Conservation (phyloP, 2,113 vertebrate species). For the Acrocephalus arundinaceus region DNA sequence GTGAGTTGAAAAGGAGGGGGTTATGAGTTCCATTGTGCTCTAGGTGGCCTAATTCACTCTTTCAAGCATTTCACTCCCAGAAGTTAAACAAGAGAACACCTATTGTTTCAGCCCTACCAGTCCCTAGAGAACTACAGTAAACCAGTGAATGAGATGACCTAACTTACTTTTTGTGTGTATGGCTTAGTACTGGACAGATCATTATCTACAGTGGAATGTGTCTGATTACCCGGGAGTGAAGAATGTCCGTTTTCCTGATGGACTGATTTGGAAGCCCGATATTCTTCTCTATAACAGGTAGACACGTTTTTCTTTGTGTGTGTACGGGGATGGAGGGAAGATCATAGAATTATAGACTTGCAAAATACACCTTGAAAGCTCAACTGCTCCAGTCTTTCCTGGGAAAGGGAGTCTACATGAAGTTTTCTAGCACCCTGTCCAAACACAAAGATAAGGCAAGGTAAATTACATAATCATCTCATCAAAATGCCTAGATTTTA, state of each 20-base stretch:
- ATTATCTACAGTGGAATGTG: conserved; percentile 88
- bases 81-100: background rate
- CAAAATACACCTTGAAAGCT: background rate
- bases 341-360: background rate
- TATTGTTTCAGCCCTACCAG: background rate
- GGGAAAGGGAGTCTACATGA: background rate
- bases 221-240: conserved; percentile 88
- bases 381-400: background rate
- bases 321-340: background rate
- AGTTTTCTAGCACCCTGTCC: background rate
- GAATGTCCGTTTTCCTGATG: conserved; percentile 87
- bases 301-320: background rate
- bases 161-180: conserved; percentile 43
- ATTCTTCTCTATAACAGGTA: conserved; percentile 99
- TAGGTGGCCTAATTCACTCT: background rate
- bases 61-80: conserved; percentile 6
- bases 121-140: background rate
- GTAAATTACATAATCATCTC: background rate
- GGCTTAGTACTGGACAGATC: conserved; percentile 87
- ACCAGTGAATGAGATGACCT: background rate
- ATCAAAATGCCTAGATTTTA: background rate
- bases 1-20: background rate
- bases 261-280: conserved; percentile 94
- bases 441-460: background rate
- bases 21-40: background rate